Evolutionary conservation across 92 coral and sea anemone species (phyloP).

Genomic region (Phenganax subtilis): DNA sequence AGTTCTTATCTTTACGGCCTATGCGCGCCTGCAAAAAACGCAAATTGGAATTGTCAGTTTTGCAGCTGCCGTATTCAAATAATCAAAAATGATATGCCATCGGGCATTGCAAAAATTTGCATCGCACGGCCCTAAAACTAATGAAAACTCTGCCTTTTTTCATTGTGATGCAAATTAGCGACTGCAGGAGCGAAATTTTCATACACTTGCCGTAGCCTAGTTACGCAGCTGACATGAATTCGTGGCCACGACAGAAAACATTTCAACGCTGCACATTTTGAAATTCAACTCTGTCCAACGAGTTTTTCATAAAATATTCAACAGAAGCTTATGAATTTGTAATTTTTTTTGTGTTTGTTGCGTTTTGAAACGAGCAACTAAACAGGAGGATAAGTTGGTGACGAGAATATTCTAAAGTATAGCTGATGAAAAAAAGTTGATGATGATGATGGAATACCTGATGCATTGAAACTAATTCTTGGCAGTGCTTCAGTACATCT

Average conservation of each 20-base stretch:
- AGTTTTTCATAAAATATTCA: constrained; percentile 8
- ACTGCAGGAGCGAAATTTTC: neutral
- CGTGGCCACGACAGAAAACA: too few species aligned
- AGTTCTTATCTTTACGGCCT: neutral
- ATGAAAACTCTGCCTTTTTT: neutral
- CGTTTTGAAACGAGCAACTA: neutral
- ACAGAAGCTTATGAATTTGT: neutral
- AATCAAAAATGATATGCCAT: neutral
- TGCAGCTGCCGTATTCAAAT: constrained; percentile 2
- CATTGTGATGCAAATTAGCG: constrained; percentile 21
- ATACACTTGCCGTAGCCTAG: neutral
- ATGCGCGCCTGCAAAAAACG: neutral
- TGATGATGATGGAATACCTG: too few species aligned
- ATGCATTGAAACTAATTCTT: too few species aligned
- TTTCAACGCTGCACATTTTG: neutral
- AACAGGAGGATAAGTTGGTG: neutral
- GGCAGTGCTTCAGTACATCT: too few species aligned
- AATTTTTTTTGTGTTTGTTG: neutral
- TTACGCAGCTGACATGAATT: constrained; percentile 6
- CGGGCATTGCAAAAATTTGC: constrained; percentile 5
- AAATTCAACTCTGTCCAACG: neutral
- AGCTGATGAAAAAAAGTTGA: neutral
- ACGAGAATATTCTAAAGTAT: neutral
- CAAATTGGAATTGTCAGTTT: neutral
- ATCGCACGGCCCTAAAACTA: neutral